Percentiles rank a stretch among this genome's conserved stretches.
phyloP scores from a whole-genome alignment of 1,140 invertebrate genomes.

The Latrodectus geometricus region DNA sequence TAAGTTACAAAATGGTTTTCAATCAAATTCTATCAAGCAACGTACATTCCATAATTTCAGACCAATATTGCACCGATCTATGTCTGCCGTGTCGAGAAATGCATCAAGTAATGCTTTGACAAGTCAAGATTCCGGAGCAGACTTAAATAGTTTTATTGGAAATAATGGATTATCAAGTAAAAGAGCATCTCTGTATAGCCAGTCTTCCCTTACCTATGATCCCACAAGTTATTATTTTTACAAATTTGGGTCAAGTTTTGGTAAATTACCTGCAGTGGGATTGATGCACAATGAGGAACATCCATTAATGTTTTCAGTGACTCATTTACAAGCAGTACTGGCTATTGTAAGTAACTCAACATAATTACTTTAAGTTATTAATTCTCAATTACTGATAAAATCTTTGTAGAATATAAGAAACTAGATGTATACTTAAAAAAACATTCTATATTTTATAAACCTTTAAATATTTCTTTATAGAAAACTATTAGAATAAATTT shows the following conservation, averaged over 20 bases:
- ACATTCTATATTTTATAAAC: no score
- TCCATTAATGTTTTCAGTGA: constrained; percentile 69
- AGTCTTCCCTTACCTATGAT: constrained; percentile 75
- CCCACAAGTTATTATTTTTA: constrained; percentile 82
- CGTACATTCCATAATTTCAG: constrained; percentile 71
- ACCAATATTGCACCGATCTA: constrained; percentile 90
- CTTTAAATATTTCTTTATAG: no score
- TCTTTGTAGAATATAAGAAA: no score
- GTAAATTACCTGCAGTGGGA: constrained; percentile 67
- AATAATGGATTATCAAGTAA: constrained; percentile 51
- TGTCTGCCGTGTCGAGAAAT: constrained; percentile 74
- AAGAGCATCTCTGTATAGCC: constrained; percentile 64
- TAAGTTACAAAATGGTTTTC: constrained; percentile 12
- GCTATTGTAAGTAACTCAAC: constrained; percentile 66
- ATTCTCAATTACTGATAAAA: not conserved
- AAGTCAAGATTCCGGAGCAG: constrained; percentile 61
- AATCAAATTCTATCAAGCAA: constrained; percentile 44
- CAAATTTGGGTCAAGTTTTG: constrained; percentile 91
- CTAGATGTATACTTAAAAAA: no score
- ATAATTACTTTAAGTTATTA: not conserved
- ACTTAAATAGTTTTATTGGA: constrained; percentile 39
- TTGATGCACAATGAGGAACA: constrained; percentile 66
- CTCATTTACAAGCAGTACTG: constrained; percentile 68
- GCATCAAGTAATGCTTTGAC: constrained; percentile 44
- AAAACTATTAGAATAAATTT: no score